Evolutionary conservation across 2,797 vertebrate species (phyloP).

Genomic region (Hippoglossus hippoglossus): DNA sequence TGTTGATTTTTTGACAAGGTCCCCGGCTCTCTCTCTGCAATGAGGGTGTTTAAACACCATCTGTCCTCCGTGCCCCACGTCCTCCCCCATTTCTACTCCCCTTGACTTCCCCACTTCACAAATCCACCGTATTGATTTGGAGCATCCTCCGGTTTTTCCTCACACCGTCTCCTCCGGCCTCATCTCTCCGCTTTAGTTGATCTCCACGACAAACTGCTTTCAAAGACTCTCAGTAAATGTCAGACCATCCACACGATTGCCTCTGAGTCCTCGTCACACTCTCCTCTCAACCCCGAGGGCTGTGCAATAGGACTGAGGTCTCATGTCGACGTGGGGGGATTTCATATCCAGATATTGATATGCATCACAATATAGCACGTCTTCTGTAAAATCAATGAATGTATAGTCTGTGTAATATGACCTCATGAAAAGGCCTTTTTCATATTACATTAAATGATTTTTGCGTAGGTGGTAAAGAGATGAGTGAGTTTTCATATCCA

Average conservation of each 20-base stretch:
- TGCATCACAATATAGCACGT: background rate
- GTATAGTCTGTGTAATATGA: background rate
- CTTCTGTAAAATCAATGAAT: background rate
- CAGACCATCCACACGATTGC: slow-evolving; percentile 43
- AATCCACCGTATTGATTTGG: slow-evolving; percentile 63
- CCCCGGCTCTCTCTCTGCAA: slow-evolving; percentile 50
- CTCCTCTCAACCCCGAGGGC: background rate
- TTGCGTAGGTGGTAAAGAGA: too few species aligned
- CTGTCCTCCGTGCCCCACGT: slow-evolving; percentile 48
- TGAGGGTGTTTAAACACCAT: slow-evolving; percentile 68
- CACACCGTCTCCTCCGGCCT: slow-evolving; percentile 23
- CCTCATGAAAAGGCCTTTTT: background rate
- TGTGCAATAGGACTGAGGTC: background rate
- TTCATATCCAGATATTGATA: background rate
- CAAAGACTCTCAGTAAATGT: slow-evolving; percentile 37
- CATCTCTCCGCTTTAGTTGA: slow-evolving; percentile 11
- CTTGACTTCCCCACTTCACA: slow-evolving; percentile 31
- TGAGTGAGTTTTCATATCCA: background rate
- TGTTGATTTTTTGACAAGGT: slow-evolving; percentile 53
- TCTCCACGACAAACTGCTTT: slow-evolving; percentile 16
- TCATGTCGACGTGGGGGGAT: background rate
- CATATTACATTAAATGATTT: background rate
- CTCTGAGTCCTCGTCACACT: slow-evolving; percentile 24
- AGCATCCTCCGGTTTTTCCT: slow-evolving; percentile 37
- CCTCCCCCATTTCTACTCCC: slow-evolving; percentile 24